A percentile compares a stretch with the other conserved stretches of the same genome.
Conservation (phyloP, 1,140 invertebrate genomes). For the Riptortus pedestris region DNA sequence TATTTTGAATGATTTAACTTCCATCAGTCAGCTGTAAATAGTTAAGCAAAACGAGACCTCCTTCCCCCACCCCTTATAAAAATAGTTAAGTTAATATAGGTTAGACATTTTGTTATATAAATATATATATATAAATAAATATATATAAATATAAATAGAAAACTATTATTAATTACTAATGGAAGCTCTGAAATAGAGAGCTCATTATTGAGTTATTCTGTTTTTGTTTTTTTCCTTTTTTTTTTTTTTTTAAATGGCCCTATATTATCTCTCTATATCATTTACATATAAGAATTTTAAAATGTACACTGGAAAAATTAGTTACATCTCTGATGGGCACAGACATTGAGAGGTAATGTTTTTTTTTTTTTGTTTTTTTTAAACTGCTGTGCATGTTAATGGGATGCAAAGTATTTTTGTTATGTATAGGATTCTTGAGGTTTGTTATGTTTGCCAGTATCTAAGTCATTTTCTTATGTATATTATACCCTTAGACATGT, state of each 20-base stretch:
- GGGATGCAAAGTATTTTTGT: slow-evolving; percentile 5
- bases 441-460: slow-evolving; percentile 2
- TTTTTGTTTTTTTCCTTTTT: slow-evolving; percentile 7
- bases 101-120: slow-evolving; percentile 15
- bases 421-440: neutral
- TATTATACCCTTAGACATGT: no score
- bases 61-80: slow-evolving; percentile 3
- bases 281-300: neutral
- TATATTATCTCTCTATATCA: slow-evolving; percentile 4
- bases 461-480: slow-evolving; percentile 2
- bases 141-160: no score
- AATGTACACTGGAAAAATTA: neutral
- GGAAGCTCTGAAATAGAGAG: neutral
- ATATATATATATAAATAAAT: slow-evolving; percentile 17
- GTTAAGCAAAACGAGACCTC: neutral
- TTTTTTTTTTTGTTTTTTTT: neutral
- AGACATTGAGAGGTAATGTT: neutral
- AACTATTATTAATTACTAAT: slow-evolving; percentile 4
- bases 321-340: slow-evolving; percentile 3
- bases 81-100: slow-evolving; percentile 19
- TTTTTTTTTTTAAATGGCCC: neutral
- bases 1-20: slow-evolving; percentile 20
- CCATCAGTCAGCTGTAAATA: slow-evolving; percentile 13
- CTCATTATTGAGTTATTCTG: neutral
- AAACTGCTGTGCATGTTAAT: no score